Evolutionary conservation across 2,113 vertebrate genomes (phyloP).

Genomic region (Pterocles orientalis): DNA sequence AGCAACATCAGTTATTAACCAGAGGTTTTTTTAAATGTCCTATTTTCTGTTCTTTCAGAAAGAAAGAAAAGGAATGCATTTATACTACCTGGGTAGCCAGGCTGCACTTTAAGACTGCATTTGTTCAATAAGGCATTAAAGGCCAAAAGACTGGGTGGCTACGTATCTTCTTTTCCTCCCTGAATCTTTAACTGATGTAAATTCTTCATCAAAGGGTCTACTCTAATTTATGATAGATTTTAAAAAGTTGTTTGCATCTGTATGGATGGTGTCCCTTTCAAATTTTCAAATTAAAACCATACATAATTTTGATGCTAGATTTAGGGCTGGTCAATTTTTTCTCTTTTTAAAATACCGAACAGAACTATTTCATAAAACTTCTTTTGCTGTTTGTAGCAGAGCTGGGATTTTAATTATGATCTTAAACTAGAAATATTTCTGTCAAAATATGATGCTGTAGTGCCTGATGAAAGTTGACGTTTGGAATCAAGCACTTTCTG

Average conservation of each 20-base stretch:
- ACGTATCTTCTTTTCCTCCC: not conserved
- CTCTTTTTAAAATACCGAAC: not conserved
- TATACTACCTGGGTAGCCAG: not conserved
- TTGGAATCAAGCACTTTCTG: not conserved
- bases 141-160: not conserved
- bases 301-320: not conserved
- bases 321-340: not conserved
- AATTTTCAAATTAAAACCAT: not conserved
- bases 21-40: not conserved
- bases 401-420: not conserved
- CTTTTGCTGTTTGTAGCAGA: not conserved
- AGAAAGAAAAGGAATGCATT: not conserved
- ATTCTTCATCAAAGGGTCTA: not conserved
- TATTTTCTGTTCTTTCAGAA: not conserved
- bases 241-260: not conserved
- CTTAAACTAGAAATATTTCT: not conserved
- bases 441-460: not conserved
- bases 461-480: not conserved
- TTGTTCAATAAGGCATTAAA: constrained; percentile 15
- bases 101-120: not conserved
- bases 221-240: not conserved
- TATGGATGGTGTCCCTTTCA: not conserved
- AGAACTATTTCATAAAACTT: not conserved
- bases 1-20: not conserved
- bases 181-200: not conserved